Conservation (phyloP, 2,113 vertebrate genomes). For the Tragulus kanchil region DNA sequence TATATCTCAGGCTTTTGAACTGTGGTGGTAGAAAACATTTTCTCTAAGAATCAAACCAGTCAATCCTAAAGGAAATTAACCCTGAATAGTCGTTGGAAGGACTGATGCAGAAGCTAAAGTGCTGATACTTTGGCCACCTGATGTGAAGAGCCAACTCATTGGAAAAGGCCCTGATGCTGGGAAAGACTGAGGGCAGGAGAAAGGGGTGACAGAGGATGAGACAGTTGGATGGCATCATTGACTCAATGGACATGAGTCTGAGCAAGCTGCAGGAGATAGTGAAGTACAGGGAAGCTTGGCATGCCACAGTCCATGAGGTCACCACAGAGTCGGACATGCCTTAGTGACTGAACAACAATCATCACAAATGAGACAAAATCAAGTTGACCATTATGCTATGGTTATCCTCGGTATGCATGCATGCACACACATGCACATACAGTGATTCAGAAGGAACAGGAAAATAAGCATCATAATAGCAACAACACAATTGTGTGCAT, state of each 20-base stretch:
- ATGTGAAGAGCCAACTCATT: background rate
- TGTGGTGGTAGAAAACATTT: background rate
- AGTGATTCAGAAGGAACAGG: background rate
- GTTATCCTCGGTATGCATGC: background rate
- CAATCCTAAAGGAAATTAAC: background rate
- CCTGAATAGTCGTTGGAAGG: background rate
- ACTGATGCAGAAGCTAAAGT: background rate
- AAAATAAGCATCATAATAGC: slow-evolving; percentile 39
- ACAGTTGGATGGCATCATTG: background rate
- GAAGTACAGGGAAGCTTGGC: background rate
- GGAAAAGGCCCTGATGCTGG: background rate
- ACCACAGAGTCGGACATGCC: background rate
- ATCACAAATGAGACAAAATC: background rate
- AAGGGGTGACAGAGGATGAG: background rate
- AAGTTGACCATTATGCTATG: background rate
- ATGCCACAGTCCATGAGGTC: background rate
- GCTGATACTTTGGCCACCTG: background rate
- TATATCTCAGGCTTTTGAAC: background rate
- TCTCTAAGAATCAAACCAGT: background rate
- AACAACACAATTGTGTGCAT: slow-evolving; percentile 68
- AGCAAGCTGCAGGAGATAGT: background rate
- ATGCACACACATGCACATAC: background rate
- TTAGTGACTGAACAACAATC: background rate
- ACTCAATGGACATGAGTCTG: background rate
- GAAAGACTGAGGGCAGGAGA: background rate